These are phyloP conservation scores for Cacatua alba DNA, from an alignment of 2,113 vertebrate genomes.

Conservation along the genomic window DNA sequence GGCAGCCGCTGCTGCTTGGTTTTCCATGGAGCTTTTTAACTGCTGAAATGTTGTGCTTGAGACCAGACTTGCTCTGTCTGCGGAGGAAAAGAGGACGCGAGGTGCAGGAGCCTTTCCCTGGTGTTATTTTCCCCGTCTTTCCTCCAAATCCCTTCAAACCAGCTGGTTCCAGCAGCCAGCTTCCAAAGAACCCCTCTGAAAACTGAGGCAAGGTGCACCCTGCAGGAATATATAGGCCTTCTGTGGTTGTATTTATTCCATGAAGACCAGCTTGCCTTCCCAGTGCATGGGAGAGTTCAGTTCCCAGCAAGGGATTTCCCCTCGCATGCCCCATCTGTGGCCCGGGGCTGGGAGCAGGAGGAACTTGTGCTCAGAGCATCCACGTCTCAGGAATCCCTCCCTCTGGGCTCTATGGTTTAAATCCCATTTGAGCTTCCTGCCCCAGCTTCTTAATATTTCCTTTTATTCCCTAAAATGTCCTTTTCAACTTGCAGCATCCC, in stretches of 20 bases:
- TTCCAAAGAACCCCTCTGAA: background rate
- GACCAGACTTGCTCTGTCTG: background rate
- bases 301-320: background rate
- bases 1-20: background rate
- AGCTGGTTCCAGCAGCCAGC: accelerated
- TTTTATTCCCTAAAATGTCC: background rate
- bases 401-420: background rate
- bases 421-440: background rate
- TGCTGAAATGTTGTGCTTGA: background rate
- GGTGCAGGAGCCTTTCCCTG: background rate
- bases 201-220: background rate
- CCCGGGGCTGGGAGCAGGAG: background rate
- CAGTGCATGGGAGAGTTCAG: background rate
- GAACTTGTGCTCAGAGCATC: background rate
- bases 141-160: background rate
- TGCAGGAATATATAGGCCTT: background rate
- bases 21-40: background rate
- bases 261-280: background rate
- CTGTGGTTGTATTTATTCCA: background rate
- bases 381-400: background rate
- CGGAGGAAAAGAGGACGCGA: background rate
- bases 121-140: background rate
- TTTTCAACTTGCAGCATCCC: background rate
- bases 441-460: background rate
- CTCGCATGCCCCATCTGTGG: accelerated